These are phyloP conservation scores for Ploceus nigricollis DNA, from an alignment of 2,113 vertebrate species.

Conservation along the genomic window DNA sequence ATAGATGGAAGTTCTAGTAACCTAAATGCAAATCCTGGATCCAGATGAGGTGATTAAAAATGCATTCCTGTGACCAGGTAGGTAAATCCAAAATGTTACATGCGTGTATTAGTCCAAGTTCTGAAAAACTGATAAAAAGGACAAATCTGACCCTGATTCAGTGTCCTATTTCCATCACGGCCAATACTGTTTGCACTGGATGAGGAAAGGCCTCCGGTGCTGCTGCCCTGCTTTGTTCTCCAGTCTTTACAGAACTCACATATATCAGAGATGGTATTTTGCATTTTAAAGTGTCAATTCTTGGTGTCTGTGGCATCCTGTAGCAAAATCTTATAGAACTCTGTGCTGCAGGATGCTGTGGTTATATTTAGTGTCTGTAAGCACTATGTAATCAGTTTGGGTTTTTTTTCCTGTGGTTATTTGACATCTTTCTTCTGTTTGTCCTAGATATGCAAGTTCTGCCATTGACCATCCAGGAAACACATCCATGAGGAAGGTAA, in stretches of 20 bases:
- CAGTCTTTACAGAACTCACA: not conserved
- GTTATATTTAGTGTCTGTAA: not conserved
- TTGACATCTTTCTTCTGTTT: conserved; percentile 21
- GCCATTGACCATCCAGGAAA: conserved; percentile 80
- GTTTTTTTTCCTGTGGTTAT: not conserved
- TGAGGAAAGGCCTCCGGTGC: not conserved
- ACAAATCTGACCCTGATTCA: not conserved
- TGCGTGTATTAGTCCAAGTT: not conserved
- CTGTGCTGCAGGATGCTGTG: not conserved
- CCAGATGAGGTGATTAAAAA: not conserved
- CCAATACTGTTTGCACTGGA: not conserved
- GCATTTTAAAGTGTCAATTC: not conserved
- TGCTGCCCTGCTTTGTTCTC: not conserved
- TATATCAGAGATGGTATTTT: not conserved
- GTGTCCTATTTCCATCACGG: not conserved
- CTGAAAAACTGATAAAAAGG: not conserved
- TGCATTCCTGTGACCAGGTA: not conserved
- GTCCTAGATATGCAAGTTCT: conserved; percentile 81
- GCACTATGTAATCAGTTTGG: not conserved
- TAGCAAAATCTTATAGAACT: not conserved
- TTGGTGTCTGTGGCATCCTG: not conserved
- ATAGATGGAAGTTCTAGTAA: not conserved
- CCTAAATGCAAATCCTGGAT: not conserved
- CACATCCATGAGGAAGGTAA: conserved; percentile 88
- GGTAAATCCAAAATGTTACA: not conserved